These are phyloP conservation scores for Microcebus ravelobensis DNA, from an alignment of 2,113 vertebrate species.

Conservation along the genomic window DNA sequence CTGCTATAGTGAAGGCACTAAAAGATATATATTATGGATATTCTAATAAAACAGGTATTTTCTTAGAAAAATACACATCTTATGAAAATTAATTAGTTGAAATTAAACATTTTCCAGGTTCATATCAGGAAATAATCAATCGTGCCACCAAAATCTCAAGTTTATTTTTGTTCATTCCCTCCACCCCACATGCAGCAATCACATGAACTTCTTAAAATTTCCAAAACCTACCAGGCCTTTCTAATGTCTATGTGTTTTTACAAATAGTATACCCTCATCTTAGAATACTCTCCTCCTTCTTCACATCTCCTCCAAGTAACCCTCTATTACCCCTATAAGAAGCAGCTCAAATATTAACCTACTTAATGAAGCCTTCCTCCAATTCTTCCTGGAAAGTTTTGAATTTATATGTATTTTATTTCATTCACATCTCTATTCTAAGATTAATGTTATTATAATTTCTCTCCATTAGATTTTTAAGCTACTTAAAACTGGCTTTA, in stretches of 20 bases:
- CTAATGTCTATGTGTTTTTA: neutral
- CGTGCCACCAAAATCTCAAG: neutral
- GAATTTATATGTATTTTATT: neutral
- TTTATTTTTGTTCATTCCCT: neutral
- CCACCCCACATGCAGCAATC: slow-evolving; percentile 38
- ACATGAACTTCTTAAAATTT: neutral
- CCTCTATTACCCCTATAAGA: neutral
- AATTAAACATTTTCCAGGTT: slow-evolving; percentile 64
- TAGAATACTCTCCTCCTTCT: slow-evolving; percentile 63
- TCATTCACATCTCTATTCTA: slow-evolving; percentile 32
- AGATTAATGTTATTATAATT: slow-evolving; percentile 22
- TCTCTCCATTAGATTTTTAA: slow-evolving; percentile 74
- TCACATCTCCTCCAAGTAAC: neutral
- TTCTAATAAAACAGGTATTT: slow-evolving; percentile 26
- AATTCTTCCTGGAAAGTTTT: neutral
- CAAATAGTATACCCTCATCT: neutral
- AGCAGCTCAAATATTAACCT: neutral
- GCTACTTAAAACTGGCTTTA: slow-evolving; percentile 60
- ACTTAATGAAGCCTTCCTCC: neutral
- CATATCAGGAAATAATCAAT: slow-evolving; percentile 32
- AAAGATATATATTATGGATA: neutral
- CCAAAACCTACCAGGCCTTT: neutral
- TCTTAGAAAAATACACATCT: slow-evolving; percentile 40
- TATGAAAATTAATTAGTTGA: slow-evolving; percentile 53
- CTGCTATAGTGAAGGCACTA: neutral